Conservation (phyloP, 92 coral and sea anemone species). For the Zoanthus gigantus region DNA sequence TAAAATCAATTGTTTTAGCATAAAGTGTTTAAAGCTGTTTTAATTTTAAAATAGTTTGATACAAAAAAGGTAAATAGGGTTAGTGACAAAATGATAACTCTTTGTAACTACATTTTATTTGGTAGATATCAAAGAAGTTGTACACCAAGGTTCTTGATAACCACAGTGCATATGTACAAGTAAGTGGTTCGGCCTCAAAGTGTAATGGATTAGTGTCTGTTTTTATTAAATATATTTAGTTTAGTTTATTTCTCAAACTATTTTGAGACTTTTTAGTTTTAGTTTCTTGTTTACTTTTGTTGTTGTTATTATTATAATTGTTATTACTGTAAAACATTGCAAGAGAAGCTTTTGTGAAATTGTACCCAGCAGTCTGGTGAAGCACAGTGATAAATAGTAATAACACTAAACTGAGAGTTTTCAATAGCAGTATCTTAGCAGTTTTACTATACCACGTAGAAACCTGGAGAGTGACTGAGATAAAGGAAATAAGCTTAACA, state of each 20-base stretch:
- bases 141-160: slow-evolving; percentile 96
- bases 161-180: slow-evolving; percentile 97
- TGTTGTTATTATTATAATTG: too few species aligned
- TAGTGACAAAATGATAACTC: neutral
- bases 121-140: slow-evolving; percentile 91
- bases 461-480: neutral
- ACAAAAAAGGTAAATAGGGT: too few species aligned
- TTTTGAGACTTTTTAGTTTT: neutral
- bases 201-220: too few species aligned
- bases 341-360: too few species aligned
- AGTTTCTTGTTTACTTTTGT: too few species aligned
- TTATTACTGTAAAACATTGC: too few species aligned
- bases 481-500: neutral
- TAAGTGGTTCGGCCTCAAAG: slow-evolving; percentile 20
- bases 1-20: too few species aligned
- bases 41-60: too few species aligned
- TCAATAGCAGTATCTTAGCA: neutral
- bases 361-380: too few species aligned
- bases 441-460: neutral
- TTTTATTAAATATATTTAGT: neutral
- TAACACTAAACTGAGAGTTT: neutral
- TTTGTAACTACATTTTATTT: neutral
- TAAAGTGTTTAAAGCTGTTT: too few species aligned
- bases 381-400: neutral
- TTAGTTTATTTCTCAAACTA: too few species aligned